Base-by-base conservation (phyloP, 2,797 vertebrate genomes). In the Gymnoscopelus braueri region DNA sequence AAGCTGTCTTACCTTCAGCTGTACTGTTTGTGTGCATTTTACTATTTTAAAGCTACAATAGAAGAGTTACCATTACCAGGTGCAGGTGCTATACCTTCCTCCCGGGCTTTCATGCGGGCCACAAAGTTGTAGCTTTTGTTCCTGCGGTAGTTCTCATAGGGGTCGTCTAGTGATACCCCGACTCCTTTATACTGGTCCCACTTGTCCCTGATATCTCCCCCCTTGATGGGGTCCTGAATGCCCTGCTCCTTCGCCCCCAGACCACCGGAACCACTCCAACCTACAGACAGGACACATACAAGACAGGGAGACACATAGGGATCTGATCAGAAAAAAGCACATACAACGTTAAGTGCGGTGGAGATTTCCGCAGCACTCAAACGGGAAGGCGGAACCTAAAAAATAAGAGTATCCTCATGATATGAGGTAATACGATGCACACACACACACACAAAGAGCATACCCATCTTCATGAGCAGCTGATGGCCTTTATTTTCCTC, bases 141-240 rank as follows among this genome's bases (percentile, higher is more conserved):
- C 69, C 97, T 93, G 67, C 98, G 93, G 83, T 98, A 99, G 91
- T 98, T 99, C 80, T 99, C 97, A 0, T 99, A 99, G 0, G 98
- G 98, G 87, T 99, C 98, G 0, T 99, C 98, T 71, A 99, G 87
- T 0, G 96, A 93, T 59, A 99, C 96, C 0, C 98, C 98, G 29
- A 99, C 97, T 2, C 98, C 98, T 88, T 99, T 99, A 77, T 98
- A 99, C 87, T 99, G 97, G 93, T 99, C 97, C 98, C 98, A 99
- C 80, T 97, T 99, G 88, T 99, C 98, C 39, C 98, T 90, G 35
- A 99, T 83, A 6, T 99, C 98, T 0, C 97, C 98, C 29, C 97
- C 98, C 87, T 98, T 98, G 84, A 99, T 97, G 49, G 98, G 98
- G 87, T 99, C 98, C 88, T 99, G 97, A 83, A 99, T 99, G 26